A percentile compares a stretch with the other conserved stretches of the same genome.
Conservation (phyloP, 2,113 vertebrate genomes). For the Heptranchias perlo region DNA sequence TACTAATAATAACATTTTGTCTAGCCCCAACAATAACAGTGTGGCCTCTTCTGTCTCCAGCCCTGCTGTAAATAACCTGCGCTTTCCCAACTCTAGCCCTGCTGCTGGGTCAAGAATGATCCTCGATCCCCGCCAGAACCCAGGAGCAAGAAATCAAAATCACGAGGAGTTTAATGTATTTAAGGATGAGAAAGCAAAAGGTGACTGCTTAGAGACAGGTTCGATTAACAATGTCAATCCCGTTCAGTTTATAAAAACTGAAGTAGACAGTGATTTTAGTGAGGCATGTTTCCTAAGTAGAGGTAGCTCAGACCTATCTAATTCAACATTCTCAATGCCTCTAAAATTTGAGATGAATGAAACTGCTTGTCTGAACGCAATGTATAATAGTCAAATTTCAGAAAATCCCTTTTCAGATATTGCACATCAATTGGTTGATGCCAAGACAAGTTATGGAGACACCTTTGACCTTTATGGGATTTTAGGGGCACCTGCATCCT, state of each 20-base stretch:
- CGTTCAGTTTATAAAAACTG: constrained; percentile 89
- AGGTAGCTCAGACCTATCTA: constrained; percentile 61
- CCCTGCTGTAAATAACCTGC: constrained; percentile 56
- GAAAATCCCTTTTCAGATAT: constrained; percentile 84
- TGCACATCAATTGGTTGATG: constrained; percentile 94
- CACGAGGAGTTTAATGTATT: constrained; percentile 78
- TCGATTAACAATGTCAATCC: constrained; percentile 72
- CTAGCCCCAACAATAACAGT: constrained; percentile 68
- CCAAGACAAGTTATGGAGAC: constrained; percentile 64
- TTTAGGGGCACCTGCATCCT: constrained; percentile 87
- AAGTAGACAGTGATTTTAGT: constrained; percentile 80
- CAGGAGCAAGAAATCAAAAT: constrained; percentile 71
- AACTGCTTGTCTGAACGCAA: constrained; percentile 77
- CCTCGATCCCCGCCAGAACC: constrained; percentile 73
- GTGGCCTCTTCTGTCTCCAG: constrained; percentile 67
- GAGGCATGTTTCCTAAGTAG: constrained; percentile 78
- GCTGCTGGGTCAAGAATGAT: constrained; percentile 65
- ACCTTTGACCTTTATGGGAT: constrained; percentile 96
- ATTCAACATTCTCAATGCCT: constrained; percentile 74
- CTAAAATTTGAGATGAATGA: constrained; percentile 86
- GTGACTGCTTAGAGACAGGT: constrained; percentile 69
- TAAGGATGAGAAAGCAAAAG: constrained; percentile 82
- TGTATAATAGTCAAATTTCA: constrained; percentile 70
- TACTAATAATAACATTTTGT: constrained; percentile 67
- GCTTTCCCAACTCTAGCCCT: constrained; percentile 52